Base-by-base conservation (phyloP, 2,797 vertebrate genomes). In the Typhlichthys subterraneus region DNA sequence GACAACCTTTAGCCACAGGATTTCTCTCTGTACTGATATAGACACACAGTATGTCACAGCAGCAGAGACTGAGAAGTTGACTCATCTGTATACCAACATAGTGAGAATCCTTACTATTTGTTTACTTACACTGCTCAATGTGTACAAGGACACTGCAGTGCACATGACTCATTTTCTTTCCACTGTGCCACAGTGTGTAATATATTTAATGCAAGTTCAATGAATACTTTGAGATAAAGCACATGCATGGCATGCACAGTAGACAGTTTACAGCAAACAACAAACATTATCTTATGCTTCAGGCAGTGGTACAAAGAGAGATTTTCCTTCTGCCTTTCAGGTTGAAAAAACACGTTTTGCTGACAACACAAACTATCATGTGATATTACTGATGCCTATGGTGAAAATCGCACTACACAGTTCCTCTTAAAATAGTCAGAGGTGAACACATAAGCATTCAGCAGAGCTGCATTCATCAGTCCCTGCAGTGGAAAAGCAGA, bases 361-460 rank as follows among this genome's bases (percentile, higher is more conserved):
- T 29, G 0, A 55, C 57, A 72, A 59, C 7, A 13, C 13, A 1
- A 5, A 15, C 38, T 42, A 9, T 51, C 49, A 47, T 19, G 12
- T 46, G 19, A 75, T 1, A 0, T 0, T 29, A 1, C 31, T 42
- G 4, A 57, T 45, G 15, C 61, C 5, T 2, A 45, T 42, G 66
- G 33, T 19, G 15, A 14, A 29, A 46, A 59, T 13, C 51, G 38
- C 14, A 19, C 15, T 5, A 38, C 49, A 7, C 58, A 59, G 83
- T 88, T 89, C 80, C 85, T 84, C 60, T 80, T 46, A 63, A 46
- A 63, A 8, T 33, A 59, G 75, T 81, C 63, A 79, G 72, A 72
- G 77, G 71, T 77, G 23, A 73, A 63, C 59, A 82, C 53, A 13
- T 23, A 55, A 61, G 64, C 67, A 65, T 1, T 65, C 59, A 55